Percentiles rank a stretch among this genome's conserved stretches.
These are phyloP conservation scores for Sardinella longiceps DNA, from an alignment of 2,797 vertebrate genomes.

Conservation along the genomic window DNA sequence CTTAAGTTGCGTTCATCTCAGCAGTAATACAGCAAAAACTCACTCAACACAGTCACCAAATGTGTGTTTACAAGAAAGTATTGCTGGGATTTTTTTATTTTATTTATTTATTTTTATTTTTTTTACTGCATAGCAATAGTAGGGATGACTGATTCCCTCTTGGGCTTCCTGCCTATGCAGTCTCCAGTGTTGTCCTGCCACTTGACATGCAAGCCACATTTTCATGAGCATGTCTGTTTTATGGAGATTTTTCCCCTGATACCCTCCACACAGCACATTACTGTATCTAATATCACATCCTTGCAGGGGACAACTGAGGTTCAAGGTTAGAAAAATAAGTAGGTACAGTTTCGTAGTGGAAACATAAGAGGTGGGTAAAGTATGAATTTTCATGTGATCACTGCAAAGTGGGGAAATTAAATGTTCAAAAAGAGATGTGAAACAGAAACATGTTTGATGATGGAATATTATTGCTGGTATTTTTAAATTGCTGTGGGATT, in stretches of 20 bases:
- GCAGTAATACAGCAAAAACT: not conserved
- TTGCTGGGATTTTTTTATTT: not conserved
- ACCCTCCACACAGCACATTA: not conserved
- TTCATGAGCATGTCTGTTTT: not conserved
- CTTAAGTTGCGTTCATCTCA: not conserved
- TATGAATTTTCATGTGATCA: too few species aligned
- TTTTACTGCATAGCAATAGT: not conserved
- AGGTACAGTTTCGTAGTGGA: too few species aligned
- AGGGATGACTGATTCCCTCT: not conserved
- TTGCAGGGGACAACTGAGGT: not conserved
- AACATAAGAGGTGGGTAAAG: too few species aligned
- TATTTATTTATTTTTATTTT: too few species aligned
- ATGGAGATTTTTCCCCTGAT: not conserved
- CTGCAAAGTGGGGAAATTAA: too few species aligned
- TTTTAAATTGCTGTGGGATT: too few species aligned
- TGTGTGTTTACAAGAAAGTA: not conserved
- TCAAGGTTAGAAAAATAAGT: not conserved
- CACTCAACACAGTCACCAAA: not conserved
- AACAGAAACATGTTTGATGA: too few species aligned
- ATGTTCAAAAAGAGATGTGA: too few species aligned
- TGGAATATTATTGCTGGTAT: too few species aligned
- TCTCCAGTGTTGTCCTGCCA: not conserved
- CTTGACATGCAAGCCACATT: constrained; percentile 9
- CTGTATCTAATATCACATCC: not conserved
- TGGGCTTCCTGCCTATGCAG: not conserved